Evolutionary conservation across 2,797 vertebrate species (phyloP), one percentile per base, ranked within the genome.

Genomic region (Hippocampus kuda): DNA sequence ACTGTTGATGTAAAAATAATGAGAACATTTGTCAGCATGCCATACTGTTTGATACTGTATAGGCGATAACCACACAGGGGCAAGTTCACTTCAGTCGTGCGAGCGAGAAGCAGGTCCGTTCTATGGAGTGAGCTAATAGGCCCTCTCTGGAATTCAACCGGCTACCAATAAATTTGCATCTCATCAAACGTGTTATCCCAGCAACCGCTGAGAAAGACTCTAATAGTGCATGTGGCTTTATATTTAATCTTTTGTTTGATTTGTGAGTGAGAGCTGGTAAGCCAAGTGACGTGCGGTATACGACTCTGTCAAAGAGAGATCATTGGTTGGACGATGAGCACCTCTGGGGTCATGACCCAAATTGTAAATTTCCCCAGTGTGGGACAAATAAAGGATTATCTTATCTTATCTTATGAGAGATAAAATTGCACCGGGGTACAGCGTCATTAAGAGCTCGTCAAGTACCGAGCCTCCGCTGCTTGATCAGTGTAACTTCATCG

Each of bases 361-460:
- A n/a, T n/a, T n/a, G n/a, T n/a, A n/a, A n/a, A n/a, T n/a, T n/a
- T n/a, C n/a, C n/a, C n/a, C n/a, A n/a, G n/a, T n/a, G n/a, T n/a
- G n/a, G n/a, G n/a, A n/a, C n/a, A n/a, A n/a, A n/a, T n/a, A n/a
- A n/a, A n/a, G n/a, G n/a, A n/a, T n/a, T n/a, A n/a, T n/a, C n/a
- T n/a, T n/a, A n/a, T n/a, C n/a, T n/a, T n/a, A n/a, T n/a, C n/a
- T n/a, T n/a, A n/a, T n/a, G 73, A 74, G 82, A 86, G 79, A 80
- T 74, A 67, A 70, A 83, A 75, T 73, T 81, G 85, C 83, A 85
- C 62, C 71, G 73, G 78, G 77, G 78, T 77, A 82, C 70, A 85
- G 75, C 85, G 83, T 85, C 84, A 89, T 89, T 88, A 85, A 83
- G 84, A 89, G 88, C 72, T 83, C 87, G 88, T 88, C 81, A 24